A percentile compares a stretch with the other conserved stretches of the same genome.
These are phyloP conservation scores for Spatulosminthurus flaviceps DNA, from an alignment of 2,888 invertebrate species.

Conservation along the genomic window DNA sequence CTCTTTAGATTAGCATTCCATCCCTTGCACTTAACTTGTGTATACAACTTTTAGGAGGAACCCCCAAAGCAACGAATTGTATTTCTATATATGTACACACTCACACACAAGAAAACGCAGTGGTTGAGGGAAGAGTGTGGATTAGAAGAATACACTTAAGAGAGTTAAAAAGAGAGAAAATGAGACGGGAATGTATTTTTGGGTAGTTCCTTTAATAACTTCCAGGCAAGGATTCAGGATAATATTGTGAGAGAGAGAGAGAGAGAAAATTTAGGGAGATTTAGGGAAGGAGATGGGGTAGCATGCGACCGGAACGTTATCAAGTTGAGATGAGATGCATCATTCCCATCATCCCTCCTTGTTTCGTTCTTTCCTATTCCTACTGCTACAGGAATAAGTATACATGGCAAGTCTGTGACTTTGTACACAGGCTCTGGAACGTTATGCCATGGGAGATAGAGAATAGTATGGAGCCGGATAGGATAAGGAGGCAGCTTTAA, in stretches of 20 bases:
- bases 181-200: constrained; percentile 32
- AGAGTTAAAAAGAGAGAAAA: background rate
- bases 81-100: too few species aligned
- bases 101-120: background rate
- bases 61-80: too few species aligned
- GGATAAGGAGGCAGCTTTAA: too few species aligned
- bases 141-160: background rate
- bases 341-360: constrained; percentile 6
- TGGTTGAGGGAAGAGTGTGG: background rate
- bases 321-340: background rate
- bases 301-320: too few species aligned
- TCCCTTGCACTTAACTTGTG: background rate
- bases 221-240: background rate
- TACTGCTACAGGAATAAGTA: too few species aligned
- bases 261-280: background rate
- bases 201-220: constrained; percentile 34
- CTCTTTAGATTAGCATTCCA: constrained; percentile 6
- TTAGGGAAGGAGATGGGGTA: too few species aligned
- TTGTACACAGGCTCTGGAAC: too few species aligned
- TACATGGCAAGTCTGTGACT: too few species aligned
- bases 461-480: too few species aligned
- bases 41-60: too few species aligned
- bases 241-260: background rate
- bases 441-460: too few species aligned
- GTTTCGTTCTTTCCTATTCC: too few species aligned